These are phyloP conservation scores for Sturnus vulgaris DNA, from an alignment of 2,113 vertebrate species.

Conservation along the genomic window DNA sequence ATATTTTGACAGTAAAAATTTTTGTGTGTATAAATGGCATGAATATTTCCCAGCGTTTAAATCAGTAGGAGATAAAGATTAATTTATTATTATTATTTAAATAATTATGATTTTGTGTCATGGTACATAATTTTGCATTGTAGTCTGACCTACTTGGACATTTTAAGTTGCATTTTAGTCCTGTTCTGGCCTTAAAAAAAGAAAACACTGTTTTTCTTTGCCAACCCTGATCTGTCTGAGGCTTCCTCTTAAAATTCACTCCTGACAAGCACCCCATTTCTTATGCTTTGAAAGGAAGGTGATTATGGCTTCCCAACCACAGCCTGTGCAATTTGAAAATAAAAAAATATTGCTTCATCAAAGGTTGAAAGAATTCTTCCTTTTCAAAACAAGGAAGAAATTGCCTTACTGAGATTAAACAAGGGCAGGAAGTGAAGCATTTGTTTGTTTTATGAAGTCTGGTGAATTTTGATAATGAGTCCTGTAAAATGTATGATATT, in stretches of 20 bases:
- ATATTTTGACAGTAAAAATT: background rate
- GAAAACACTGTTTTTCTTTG: background rate
- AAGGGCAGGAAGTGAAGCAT: constrained; percentile 11
- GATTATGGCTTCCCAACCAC: background rate
- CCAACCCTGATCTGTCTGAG: background rate
- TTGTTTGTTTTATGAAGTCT: constrained; percentile 65
- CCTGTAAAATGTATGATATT: constrained; percentile 42
- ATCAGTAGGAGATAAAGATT: background rate
- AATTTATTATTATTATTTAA: background rate
- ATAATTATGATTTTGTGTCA: background rate
- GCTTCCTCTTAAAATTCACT: background rate
- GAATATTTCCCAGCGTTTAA: background rate
- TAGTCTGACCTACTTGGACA: background rate
- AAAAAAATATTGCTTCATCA: background rate
- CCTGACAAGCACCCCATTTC: background rate
- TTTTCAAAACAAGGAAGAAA: constrained; percentile 13
- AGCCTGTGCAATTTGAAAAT: background rate
- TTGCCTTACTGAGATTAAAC: constrained; percentile 47
- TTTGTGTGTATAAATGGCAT: background rate
- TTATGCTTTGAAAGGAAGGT: background rate
- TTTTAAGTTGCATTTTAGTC: background rate
- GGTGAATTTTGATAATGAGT: constrained; percentile 71
- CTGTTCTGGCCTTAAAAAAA: background rate
- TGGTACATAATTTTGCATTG: background rate
- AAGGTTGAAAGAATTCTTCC: background rate